A percentile compares a stretch with the other conserved stretches of the same genome.
These are phyloP conservation scores for Virgularia gustaviana DNA, from an alignment of 92 coral and sea anemone genomes.

Conservation along the genomic window DNA sequence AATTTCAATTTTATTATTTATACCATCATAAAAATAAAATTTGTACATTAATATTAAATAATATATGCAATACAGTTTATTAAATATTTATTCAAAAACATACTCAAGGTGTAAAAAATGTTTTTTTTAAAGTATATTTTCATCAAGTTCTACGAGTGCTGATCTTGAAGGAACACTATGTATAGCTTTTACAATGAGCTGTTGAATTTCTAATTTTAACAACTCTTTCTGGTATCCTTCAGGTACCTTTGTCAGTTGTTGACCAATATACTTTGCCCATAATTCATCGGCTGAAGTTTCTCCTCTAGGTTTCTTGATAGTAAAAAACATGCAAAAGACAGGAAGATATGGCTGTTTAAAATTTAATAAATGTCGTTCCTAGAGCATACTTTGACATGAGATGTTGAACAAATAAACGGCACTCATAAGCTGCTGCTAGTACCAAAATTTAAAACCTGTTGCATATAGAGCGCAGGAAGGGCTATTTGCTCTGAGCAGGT, in stretches of 20 bases:
- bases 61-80: background rate
- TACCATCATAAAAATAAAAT: background rate
- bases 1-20: background rate
- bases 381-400: no score
- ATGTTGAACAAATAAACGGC: no score
- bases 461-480: no score
- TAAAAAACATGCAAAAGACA: no score
- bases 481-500: no score
- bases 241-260: slow-evolving; percentile 49
- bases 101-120: slow-evolving; percentile 15
- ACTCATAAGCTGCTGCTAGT: no score
- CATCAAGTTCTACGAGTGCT: slow-evolving; percentile 12
- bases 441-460: no score
- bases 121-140: slow-evolving; percentile 25
- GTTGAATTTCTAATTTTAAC: slow-evolving; percentile 52
- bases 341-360: no score
- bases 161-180: slow-evolving; percentile 9
- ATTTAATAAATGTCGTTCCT: no score
- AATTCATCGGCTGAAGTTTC: slow-evolving; percentile 14
- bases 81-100: background rate
- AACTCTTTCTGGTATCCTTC: slow-evolving; percentile 56
- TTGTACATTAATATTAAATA: background rate
- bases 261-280: slow-evolving; percentile 47
- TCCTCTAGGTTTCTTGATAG: slow-evolving; percentile 37
- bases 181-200: slow-evolving; percentile 46